A percentile compares a stretch with the other conserved stretches of the same genome.
Evolutionary conservation across 2,797 vertebrate species (phyloP).

Genomic region (Euthynnus affinis): DNA sequence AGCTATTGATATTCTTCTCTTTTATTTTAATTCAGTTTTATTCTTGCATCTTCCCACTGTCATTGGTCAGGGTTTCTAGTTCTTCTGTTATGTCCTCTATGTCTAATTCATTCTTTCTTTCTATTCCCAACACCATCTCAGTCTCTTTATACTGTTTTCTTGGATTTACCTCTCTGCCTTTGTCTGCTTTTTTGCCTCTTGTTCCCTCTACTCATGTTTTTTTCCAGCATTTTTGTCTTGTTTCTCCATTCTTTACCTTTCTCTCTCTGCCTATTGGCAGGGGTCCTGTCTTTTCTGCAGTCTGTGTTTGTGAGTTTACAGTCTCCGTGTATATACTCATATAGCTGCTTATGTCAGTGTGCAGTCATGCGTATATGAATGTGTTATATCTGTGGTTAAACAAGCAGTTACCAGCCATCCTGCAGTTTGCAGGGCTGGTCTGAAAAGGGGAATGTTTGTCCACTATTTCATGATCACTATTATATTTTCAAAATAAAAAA

Average conservation of each 20-base stretch:
- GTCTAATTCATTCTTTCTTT: conserved; percentile 36
- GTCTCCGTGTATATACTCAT: conserved; percentile 35
- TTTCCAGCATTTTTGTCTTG: conserved; percentile 45
- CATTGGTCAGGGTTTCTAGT: conserved; percentile 25
- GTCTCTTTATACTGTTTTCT: conserved; percentile 29
- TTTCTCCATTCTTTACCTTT: conserved; percentile 47
- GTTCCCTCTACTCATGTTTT: conserved; percentile 39
- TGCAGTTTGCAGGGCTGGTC: neutral
- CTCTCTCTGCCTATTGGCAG: conserved; percentile 55
- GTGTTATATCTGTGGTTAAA: conserved; percentile 26
- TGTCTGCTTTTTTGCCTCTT: conserved; percentile 32
- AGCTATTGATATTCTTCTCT: conserved; percentile 18
- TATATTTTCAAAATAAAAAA: neutral
- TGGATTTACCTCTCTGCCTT: conserved; percentile 56
- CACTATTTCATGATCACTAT: neutral
- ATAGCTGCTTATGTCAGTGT: conserved; percentile 36
- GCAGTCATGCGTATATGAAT: conserved; percentile 46
- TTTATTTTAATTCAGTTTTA: neutral
- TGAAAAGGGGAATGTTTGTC: conserved; percentile 7
- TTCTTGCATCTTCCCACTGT: conserved; percentile 15
- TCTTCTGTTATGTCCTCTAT: conserved; percentile 34
- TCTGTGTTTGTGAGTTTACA: conserved; percentile 36
- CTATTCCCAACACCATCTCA: conserved; percentile 20
- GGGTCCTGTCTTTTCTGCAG: conserved; percentile 61
- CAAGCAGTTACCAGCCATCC: neutral